These are phyloP conservation scores for Clamator glandarius DNA, from an alignment of 2,797 vertebrate species.

Conservation along the genomic window DNA sequence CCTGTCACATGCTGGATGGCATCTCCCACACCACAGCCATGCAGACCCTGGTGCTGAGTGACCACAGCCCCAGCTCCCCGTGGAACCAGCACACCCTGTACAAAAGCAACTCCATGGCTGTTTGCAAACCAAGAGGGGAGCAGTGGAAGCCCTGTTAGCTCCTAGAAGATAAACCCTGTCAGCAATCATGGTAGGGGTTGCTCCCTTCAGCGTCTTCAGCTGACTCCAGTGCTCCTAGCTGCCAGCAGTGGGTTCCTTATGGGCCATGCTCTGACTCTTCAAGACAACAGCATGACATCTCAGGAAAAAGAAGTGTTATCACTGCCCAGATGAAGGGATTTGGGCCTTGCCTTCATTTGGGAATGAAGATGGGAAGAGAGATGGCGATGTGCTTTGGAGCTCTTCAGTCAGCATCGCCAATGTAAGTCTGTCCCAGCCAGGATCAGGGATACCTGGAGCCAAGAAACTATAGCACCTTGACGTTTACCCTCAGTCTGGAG, in stretches of 20 bases:
- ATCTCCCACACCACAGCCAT: accelerated
- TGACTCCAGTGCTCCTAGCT: background rate
- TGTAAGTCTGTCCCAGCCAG: background rate
- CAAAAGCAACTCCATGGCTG: background rate
- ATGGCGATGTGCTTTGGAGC: background rate
- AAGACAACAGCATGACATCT: background rate
- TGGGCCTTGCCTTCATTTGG: accelerated
- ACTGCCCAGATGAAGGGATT: background rate
- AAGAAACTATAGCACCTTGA: background rate
- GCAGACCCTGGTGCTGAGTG: background rate
- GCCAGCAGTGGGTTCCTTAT: background rate
- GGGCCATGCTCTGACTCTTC: background rate
- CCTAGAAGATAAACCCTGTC: background rate
- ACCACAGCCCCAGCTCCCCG: background rate
- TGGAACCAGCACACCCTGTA: background rate
- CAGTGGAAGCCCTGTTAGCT: background rate
- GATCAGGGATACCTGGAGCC: background rate
- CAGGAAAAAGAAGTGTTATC: background rate
- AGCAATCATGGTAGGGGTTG: background rate
- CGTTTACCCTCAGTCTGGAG: background rate
- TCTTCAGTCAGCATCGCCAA: background rate
- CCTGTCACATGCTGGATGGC: background rate
- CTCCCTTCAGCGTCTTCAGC: background rate
- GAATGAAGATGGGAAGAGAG: background rate
- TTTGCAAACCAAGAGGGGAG: background rate